Evolutionary conservation across 2,113 vertebrate species (phyloP).

Genomic region (Cyanoramphus novaezelandiae): DNA sequence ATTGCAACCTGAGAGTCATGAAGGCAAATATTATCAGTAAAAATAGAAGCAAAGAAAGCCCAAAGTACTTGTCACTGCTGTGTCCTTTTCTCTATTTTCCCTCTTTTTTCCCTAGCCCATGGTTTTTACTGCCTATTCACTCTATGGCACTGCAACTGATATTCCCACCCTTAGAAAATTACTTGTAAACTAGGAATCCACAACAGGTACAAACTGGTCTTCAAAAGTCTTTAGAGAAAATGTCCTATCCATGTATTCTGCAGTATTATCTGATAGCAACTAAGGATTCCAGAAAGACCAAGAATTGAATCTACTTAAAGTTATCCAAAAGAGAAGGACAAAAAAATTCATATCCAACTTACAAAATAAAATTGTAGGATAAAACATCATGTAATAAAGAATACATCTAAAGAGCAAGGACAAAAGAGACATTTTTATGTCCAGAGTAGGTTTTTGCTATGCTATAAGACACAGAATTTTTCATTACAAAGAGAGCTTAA

Average conservation of each 20-base stretch:
- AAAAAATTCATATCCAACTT: not conserved
- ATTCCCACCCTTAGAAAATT: not conserved
- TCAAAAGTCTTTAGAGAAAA: not conserved
- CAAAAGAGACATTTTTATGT: not conserved
- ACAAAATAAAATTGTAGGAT: not conserved
- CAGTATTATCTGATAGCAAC: not conserved
- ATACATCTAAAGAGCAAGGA: not conserved
- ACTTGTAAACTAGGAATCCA: not conserved
- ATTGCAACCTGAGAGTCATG: not conserved
- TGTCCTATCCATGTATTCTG: not conserved
- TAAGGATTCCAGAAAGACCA: not conserved
- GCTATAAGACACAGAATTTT: not conserved
- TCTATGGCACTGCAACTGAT: not conserved
- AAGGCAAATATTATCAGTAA: not conserved
- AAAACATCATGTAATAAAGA: not conserved
- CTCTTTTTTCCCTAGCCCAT: fast-evolving
- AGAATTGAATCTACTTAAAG: not conserved
- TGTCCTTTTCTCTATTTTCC: not conserved
- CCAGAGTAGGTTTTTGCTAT: not conserved
- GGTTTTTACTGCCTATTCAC: not conserved
- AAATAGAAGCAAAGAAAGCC: not conserved
- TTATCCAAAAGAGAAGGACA: not conserved
- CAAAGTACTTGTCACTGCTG: not conserved
- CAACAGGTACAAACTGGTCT: not conserved
- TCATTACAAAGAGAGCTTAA: not conserved